Base-by-base conservation (phyloP, 2,888 invertebrate genomes). In the Acrobasis repandana region DNA sequence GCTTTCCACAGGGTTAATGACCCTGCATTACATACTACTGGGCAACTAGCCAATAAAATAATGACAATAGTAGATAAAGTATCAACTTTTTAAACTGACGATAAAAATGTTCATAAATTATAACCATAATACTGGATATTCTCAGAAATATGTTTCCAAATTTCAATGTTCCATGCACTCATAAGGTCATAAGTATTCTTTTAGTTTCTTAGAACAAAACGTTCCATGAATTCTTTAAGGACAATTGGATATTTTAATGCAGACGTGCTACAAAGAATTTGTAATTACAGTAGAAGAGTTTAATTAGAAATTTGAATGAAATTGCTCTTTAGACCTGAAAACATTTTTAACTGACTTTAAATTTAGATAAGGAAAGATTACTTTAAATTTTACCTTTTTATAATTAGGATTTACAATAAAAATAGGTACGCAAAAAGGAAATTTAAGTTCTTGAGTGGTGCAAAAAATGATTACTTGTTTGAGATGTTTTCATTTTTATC, bases 11-110 rank as follows among this genome's bases (percentile, higher is more conserved):
- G 10, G 52, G 52, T 52, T 51, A 36, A 36, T 36, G 36, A 52
- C 52, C 52, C n/a, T 36, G 52, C 10, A 36, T 52, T 36, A 52
- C 36, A 52, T 52, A 18, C 36, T 36, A 52, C 36, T 36, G 36
- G 52, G 52, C 52, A 52, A 52, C 36, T 52, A 36, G 52, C 52
- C 52, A 52, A 52, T 36, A 52, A 52, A 52, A 36, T 36, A 36
- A 52, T 52, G 52, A 52, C 52, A 52, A 52, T 36, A 5, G 36
- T 36, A 16, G 3, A 36, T 36, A 52, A 36, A 15, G 20, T 10
- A 49, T 11, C 9, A 18, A 18, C 48, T 18, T 49, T 20, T 18
- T 43, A 2, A 43, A 43, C 4, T 14, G n/a, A 43, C n/a, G n/a
- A 43, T 43, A 43, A n/a, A 43, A 11, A 14, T 38, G 9, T 38